Evolutionary conservation across 2,113 vertebrate genomes (phyloP).

Genomic region (Paramisgurnus dabryanus): DNA sequence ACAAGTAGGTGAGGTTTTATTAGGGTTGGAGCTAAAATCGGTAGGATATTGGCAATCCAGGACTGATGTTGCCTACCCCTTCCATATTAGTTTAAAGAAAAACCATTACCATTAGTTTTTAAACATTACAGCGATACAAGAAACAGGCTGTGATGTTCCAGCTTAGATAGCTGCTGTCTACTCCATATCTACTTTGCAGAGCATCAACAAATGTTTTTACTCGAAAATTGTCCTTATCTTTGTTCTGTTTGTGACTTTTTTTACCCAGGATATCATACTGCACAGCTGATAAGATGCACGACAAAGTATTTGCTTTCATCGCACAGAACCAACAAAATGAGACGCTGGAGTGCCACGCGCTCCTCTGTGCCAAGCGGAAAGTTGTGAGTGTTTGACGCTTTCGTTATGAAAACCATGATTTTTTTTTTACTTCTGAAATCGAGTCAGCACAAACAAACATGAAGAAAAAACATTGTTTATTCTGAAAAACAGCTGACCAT

Average conservation of each 20-base stretch:
- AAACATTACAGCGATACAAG: not conserved
- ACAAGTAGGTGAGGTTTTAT: too few species aligned
- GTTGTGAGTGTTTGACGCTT: constrained; percentile 79
- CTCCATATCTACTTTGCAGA: not conserved
- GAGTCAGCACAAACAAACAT: not conserved
- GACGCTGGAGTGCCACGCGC: constrained; percentile 91
- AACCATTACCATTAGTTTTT: not conserved
- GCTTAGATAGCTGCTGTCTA: not conserved
- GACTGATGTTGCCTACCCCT: too few species aligned
- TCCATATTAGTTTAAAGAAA: constrained; percentile 4
- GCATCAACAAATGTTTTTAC: constrained; percentile 8
- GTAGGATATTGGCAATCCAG: too few species aligned
- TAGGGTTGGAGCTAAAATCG: too few species aligned
- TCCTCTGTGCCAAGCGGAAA: constrained; percentile 91
- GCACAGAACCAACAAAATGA: constrained; percentile 88
- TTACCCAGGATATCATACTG: constrained; percentile 91
- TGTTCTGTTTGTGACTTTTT: constrained; percentile 40
- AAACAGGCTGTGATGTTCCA: not conserved
- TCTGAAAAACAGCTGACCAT: constrained; percentile 10
- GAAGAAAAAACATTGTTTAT: not conserved
- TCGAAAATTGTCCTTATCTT: not conserved
- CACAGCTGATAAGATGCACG: constrained; percentile 89
- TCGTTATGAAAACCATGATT: constrained; percentile 10
- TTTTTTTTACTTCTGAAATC: not conserved
- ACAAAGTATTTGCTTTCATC: constrained; percentile 94